Percentiles rank a stretch among this genome's conserved stretches.
phyloP scores from a whole-genome alignment of 2,888 invertebrate species.

The Cephus sareptanus region DNA sequence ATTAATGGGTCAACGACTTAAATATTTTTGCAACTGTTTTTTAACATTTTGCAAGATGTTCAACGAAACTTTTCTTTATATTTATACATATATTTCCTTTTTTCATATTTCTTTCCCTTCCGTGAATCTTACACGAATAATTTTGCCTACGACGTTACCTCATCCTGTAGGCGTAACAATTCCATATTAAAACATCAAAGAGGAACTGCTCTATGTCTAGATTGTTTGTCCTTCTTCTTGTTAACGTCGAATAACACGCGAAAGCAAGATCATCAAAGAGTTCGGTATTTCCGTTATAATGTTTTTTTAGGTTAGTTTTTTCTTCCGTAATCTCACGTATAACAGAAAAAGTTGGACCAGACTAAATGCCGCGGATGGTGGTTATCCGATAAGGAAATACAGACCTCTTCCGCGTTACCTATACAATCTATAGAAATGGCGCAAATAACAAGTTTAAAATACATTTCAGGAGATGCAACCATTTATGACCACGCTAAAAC shows the following conservation, averaged over 20 bases:
- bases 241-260: background rate
- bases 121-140: background rate
- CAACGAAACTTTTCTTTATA: too few species aligned
- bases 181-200: background rate
- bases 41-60: too few species aligned
- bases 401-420: background rate
- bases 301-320: background rate
- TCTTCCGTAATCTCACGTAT: background rate
- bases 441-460: constrained; percentile 16
- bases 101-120: background rate
- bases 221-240: background rate
- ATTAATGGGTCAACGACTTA: background rate
- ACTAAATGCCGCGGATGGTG: background rate
- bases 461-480: constrained; percentile 29
- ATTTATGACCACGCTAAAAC: constrained; percentile 36
- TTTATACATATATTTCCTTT: background rate
- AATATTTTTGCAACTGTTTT: background rate
- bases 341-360: background rate
- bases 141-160: background rate
- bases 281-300: background rate
- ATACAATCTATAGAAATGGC: background rate
- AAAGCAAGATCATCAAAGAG: background rate
- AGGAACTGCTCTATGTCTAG: background rate
- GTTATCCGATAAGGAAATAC: background rate
- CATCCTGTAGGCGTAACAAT: background rate